Evolutionary conservation across 2,888 invertebrate genomes (phyloP), one percentile per base, ranked within the genome.

Genomic region (Clostera curtula): DNA sequence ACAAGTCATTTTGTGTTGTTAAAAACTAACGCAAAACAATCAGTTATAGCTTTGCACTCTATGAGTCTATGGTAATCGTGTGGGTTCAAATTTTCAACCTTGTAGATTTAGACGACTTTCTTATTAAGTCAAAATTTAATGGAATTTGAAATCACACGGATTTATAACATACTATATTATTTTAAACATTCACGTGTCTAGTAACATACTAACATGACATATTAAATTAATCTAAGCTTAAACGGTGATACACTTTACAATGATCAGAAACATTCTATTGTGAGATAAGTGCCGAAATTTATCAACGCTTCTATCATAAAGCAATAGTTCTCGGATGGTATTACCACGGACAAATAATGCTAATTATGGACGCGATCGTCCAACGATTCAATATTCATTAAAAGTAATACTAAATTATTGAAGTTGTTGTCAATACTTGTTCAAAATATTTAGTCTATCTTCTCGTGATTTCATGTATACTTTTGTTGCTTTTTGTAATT

Each of bases 21-120:
- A 74, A 73, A 72, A 73, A 71, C 74, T 75, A 76, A 67, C 50
- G 82, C 82, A 82, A 80, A 80, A 76, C 76, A 80, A 82, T 74
- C 48, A 56, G 67, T 76, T 75, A 70, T 66, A 82, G 82, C 82
- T 74, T 69, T 56, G 70, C 71, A 76, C 71, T 76, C 77, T 79
- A 74, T 57, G 64, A 70, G 67, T 71, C 74, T 80, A 80, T 54
- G 19, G 31, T 49, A 46, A 36, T 44, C 43, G 56, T 53, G 46
- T 56, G 52, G 52, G 57, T 51, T 53, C 49, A 15, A 37, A 38
- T 50, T 47, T 42, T n/a, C n/a, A n/a, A n/a, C 31, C 27, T 31
- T 32, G n/a, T 43, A 29, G 38, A 51, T 20, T 10, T 9, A 5
- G 13, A 4, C n/a, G 5, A 14, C 1, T 19, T 9, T 6, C 11